Evolutionary conservation across 2,113 vertebrate species (phyloP), one percentile per base, ranked within the genome.

Genomic region (Rhea pennata): DNA sequence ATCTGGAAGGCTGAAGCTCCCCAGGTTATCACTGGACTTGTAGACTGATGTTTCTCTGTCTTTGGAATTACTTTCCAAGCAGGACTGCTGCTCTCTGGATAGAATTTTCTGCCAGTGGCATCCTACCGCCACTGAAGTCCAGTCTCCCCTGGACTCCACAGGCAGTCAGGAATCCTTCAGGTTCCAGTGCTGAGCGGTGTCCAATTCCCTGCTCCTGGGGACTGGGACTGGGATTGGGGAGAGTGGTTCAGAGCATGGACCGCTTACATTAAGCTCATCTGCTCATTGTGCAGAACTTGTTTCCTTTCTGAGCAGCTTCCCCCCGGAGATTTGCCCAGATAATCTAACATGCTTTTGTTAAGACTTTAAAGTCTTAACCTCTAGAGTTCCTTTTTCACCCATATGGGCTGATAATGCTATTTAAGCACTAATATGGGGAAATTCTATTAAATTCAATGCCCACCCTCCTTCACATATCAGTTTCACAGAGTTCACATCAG

Each of bases 61-160:
- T 93, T 29, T 58, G 42, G 40, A 36, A 86, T 71, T 69, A 54
- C 6, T 29, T 17, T 58, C 62, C 48, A 58, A 44, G 62, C 19
- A 59, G 33, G 22, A 12, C 10, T 78, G 22, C 31, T 62, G 26
- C 36, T 79, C 23, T 27, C 66, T 67, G 22, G 8, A 6, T 46
- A 64, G 23, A 54, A 54, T 36, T 67, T 82, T 62, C 33, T 23
- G 29, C n/a, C 42, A 33, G 46, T 48, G 39, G 46, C 24, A 87
- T 51, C n/a, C 73, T 39, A 33, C 54, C 54, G 7, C 21, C 0
- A 0, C 46, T 61, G 9, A 73, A 0, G 1, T 59, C 26, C n/a
- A 69, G 8, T 29, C 40, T 87, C n/a, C 40, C 26, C 12, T 17
- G 10, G 71, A 86, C 9, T 11, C 53, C 31, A 56, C 9, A 81